phyloP scores from a whole-genome alignment of 2,888 invertebrate species.

The Sinotaia quadrata region DNA sequence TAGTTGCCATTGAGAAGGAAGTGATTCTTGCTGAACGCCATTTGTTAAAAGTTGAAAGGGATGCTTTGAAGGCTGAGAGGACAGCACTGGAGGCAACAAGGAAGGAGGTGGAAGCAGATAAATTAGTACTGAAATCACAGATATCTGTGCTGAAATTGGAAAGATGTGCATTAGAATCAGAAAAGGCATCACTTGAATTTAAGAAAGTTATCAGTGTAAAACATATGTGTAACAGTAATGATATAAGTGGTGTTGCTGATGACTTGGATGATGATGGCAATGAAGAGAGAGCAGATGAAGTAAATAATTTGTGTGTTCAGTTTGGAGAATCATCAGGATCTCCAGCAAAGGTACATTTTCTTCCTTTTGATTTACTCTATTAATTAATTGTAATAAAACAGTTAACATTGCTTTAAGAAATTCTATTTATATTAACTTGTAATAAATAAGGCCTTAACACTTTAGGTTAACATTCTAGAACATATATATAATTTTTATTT shows the following conservation, averaged over 20 bases:
- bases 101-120: background rate
- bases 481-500: no score
- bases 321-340: slow-evolving; percentile 3
- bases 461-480: no score
- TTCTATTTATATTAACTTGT: no score
- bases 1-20: background rate
- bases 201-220: background rate
- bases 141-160: slow-evolving; percentile 1
- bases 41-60: background rate
- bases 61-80: slow-evolving; percentile 2
- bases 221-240: background rate
- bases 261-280: slow-evolving; percentile 2
- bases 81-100: background rate
- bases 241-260: background rate
- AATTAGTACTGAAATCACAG: background rate
- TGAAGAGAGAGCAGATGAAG: background rate
- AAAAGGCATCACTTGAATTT: background rate
- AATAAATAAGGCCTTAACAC: no score
- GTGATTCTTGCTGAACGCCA: background rate
- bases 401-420: no score
- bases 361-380: no score
- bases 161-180: background rate
- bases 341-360: no score
- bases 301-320: slow-evolving; percentile 2
- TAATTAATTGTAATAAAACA: no score